Evolutionary conservation across 2,113 vertebrate species (phyloP).

Genomic region (Calypte anna): DNA sequence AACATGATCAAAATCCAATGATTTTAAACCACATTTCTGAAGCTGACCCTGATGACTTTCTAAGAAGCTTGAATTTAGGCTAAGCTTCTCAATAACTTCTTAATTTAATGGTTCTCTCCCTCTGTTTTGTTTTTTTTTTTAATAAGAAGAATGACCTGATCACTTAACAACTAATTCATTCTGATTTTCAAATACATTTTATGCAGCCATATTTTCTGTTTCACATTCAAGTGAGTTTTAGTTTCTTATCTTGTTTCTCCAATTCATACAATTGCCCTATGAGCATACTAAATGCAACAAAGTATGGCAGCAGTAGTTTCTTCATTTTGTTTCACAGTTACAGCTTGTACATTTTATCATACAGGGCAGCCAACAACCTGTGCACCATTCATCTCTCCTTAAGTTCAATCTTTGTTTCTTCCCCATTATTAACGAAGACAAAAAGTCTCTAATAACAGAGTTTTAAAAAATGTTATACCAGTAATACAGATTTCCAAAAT

Average conservation of each 20-base stretch:
- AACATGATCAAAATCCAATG: conserved; percentile 56
- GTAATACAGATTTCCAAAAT: neutral
- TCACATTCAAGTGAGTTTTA: neutral
- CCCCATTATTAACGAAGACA: neutral
- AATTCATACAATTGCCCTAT: neutral
- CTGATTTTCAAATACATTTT: neutral
- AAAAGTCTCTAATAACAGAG: neutral
- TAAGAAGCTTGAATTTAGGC: neutral
- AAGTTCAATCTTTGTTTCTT: neutral
- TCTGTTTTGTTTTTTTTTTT: too few relatives aligned
- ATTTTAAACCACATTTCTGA: conserved; percentile 38
- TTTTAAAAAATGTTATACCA: neutral
- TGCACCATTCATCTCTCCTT: neutral
- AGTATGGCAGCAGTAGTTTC: neutral
- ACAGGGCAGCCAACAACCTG: neutral
- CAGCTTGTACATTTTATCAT: neutral
- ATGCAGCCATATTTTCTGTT: neutral
- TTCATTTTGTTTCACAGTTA: neutral
- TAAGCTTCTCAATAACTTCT: neutral
- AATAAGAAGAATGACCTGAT: neutral
- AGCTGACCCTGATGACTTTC: neutral
- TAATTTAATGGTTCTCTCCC: neutral
- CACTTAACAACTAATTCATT: neutral
- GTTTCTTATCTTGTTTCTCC: neutral
- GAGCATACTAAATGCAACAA: neutral